phyloP scores from a whole-genome alignment of 92 coral and sea anemone species.

The Isaurus tuberculatus region DNA sequence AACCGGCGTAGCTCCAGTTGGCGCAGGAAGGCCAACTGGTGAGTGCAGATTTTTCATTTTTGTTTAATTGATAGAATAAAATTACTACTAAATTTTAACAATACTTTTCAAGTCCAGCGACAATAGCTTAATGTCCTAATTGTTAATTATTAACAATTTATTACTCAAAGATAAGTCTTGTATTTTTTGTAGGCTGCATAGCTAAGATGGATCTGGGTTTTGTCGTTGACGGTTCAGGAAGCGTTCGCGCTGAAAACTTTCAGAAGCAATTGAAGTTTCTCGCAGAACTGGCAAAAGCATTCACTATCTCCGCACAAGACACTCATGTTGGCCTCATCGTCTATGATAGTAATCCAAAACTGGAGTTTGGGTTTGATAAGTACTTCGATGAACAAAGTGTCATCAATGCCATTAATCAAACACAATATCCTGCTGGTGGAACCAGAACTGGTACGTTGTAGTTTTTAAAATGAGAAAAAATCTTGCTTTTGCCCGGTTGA shows the following conservation, averaged over 20 bases:
- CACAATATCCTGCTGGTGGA: conserved; percentile 33
- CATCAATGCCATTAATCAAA: conserved; percentile 43
- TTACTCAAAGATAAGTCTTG: not conserved
- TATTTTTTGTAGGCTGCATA: conserved; percentile 56
- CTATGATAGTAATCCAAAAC: not conserved
- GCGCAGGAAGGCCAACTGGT: not conserved
- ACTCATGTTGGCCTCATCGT: conserved; percentile 72
- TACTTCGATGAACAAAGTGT: conserved; percentile 40
- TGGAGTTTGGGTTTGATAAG: conserved; percentile 46
- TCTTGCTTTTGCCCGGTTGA: too few species aligned
- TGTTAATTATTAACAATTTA: too few species aligned
- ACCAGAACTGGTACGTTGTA: conserved; percentile 45
- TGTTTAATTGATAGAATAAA: not conserved
- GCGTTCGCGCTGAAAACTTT: conserved; percentile 76
- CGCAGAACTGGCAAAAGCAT: conserved; percentile 52
- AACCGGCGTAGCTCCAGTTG: not conserved
- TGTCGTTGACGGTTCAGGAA: conserved; percentile 86
- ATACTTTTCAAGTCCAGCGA: too few species aligned
- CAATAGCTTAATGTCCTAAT: too few species aligned
- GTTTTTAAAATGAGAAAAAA: too few species aligned
- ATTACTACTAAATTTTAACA: too few species aligned
- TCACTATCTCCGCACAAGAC: conserved; percentile 62
- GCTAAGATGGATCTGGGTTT: conserved; percentile 86
- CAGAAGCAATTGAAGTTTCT: conserved; percentile 60
- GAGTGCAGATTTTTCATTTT: not conserved